A percentile compares a stretch with the other conserved stretches of the same genome.
Evolutionary conservation across 1,140 invertebrate species (phyloP).

Genomic region (Akabosia matsudoensis): DNA sequence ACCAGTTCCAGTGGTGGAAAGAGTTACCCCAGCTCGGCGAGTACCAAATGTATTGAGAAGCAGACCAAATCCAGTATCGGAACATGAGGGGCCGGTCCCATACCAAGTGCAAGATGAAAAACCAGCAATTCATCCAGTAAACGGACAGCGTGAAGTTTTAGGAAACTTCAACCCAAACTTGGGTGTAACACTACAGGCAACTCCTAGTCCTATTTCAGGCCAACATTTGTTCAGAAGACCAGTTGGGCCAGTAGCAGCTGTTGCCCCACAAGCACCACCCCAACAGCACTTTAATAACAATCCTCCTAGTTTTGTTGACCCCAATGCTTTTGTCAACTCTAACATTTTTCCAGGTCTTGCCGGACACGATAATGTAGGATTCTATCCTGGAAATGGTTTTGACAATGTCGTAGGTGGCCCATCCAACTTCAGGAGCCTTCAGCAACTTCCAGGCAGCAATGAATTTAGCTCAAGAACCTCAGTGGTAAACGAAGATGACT

Average conservation of each 20-base stretch:
- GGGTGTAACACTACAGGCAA: not conserved
- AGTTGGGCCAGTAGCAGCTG: not conserved
- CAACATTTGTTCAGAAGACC: not conserved
- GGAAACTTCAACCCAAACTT: not conserved
- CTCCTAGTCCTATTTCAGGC: not conserved
- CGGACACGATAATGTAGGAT: not conserved
- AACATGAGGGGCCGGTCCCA: not conserved
- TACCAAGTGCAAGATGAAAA: slow-evolving; percentile 1
- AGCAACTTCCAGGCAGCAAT: not conserved
- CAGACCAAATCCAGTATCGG: not conserved
- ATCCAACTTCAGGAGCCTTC: not conserved
- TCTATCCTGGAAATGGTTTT: not conserved
- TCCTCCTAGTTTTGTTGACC: not conserved
- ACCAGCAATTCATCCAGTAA: not conserved
- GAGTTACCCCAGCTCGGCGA: not conserved
- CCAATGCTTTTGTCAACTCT: not conserved
- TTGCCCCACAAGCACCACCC: not conserved
- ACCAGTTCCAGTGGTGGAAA: not conserved
- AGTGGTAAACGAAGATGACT: not conserved
- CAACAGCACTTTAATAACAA: not conserved
- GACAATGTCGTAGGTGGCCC: not conserved
- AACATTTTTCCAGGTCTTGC: not conserved
- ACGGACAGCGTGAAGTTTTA: not conserved
- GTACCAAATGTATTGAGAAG: not conserved
- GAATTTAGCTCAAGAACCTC: slow-evolving; percentile 3